These are phyloP conservation scores for Ferdinandea cuprea DNA, from an alignment of 2,888 invertebrate species.

Conservation along the genomic window DNA sequence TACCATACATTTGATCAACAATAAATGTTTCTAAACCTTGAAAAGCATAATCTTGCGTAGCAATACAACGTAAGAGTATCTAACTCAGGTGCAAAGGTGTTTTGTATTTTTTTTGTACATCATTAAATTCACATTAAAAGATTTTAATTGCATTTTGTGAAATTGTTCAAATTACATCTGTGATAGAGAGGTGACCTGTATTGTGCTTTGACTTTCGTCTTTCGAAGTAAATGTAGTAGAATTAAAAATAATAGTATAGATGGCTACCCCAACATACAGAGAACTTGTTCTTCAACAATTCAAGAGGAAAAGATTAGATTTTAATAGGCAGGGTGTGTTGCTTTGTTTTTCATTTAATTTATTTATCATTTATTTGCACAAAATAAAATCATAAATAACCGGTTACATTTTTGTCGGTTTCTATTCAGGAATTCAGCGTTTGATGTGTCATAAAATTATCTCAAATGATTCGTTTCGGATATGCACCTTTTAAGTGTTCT, in stretches of 20 bases:
- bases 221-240: slow-evolving; percentile 36
- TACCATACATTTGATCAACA: neutral
- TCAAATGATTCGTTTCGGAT: neutral
- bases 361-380: neutral
- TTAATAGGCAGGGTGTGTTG: slow-evolving; percentile 45
- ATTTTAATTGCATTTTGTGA: slow-evolving; percentile 15
- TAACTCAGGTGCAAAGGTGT: slow-evolving; percentile 31
- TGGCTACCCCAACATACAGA: too few species aligned
- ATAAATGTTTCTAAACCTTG: slow-evolving; percentile 5
- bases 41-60: slow-evolving; percentile 13
- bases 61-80: neutral
- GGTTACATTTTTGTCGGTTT: too few species aligned
- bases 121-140: slow-evolving; percentile 65
- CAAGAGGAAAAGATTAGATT: slow-evolving; percentile 58
- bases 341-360: neutral
- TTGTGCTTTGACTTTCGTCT: slow-evolving; percentile 7
- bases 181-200: slow-evolving; percentile 40
- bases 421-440: too few species aligned
- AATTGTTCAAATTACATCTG: slow-evolving; percentile 52
- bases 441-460: too few species aligned
- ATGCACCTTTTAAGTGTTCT: neutral
- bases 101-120: slow-evolving; percentile 36
- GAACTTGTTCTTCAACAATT: slow-evolving; percentile 17
- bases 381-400: too few species aligned
- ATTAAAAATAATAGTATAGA: slow-evolving; percentile 55